A percentile compares a stretch with the other conserved stretches of the same genome.
Evolutionary conservation across 1,140 invertebrate species (phyloP).

Genomic region (Heliothis virescens): DNA sequence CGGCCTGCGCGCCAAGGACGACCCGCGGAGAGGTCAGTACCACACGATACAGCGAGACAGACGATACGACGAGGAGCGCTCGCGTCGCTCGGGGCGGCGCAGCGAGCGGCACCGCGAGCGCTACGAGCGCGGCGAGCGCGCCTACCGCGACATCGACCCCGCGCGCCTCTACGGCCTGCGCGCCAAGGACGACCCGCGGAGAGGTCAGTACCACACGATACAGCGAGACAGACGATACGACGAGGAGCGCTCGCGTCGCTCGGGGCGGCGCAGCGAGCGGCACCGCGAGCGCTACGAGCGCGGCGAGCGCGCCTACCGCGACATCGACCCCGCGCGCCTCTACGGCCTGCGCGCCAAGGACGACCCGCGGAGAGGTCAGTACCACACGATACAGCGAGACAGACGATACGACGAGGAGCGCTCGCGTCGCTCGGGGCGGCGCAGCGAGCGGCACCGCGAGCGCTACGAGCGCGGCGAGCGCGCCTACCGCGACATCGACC

Average conservation of each 20-base stretch:
- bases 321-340: conserved; percentile 73
- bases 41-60: conserved; percentile 78
- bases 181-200: conserved; percentile 70
- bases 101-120: conserved; percentile 32
- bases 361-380: conserved; percentile 71
- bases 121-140: conserved; percentile 67
- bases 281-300: conserved; percentile 38
- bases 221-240: conserved; percentile 77
- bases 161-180: conserved; percentile 66
- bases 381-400: conserved; percentile 78
- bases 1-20: conserved; percentile 70
- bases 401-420: conserved; percentile 77
- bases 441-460: conserved; percentile 36
- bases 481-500: conserved; percentile 76
- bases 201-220: conserved; percentile 77
- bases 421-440: conserved; percentile 47
- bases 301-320: conserved; percentile 76
- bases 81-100: conserved; percentile 44
- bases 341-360: conserved; percentile 71
- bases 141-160: conserved; percentile 77
- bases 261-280: conserved; percentile 13
- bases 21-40: conserved; percentile 73
- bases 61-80: conserved; percentile 77
- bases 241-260: conserved; percentile 69
- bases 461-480: conserved; percentile 67